Evolutionary conservation across 1,140 invertebrate species (phyloP).

Genomic region (Centruroides sculpturatus): DNA sequence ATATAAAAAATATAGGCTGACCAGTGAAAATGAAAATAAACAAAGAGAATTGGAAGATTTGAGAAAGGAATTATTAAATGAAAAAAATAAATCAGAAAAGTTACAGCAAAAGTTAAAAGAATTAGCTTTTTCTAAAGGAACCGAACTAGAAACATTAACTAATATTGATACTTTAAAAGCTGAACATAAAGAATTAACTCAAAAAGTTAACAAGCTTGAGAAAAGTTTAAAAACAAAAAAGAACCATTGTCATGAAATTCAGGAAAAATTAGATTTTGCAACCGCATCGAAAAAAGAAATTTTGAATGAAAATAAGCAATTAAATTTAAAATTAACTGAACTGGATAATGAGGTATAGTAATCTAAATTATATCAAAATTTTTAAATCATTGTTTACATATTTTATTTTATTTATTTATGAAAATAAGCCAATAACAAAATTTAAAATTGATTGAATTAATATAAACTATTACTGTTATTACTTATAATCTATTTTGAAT

Average conservation of each 20-base stretch:
- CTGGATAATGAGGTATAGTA: constrained; percentile 31
- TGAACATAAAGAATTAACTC: constrained; percentile 14
- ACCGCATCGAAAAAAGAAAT: constrained; percentile 32
- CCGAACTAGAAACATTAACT: background rate
- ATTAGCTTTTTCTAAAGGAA: background rate
- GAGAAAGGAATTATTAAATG: constrained; percentile 7
- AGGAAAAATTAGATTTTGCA: constrained; percentile 32
- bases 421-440: too few relatives aligned
- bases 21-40: constrained; percentile 26
- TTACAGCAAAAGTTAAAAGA: background rate
- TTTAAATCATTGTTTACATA: too few relatives aligned
- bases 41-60: constrained; percentile 18
- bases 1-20: constrained; percentile 9
- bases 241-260: too few relatives aligned
- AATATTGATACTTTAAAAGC: background rate
- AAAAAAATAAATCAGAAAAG: background rate
- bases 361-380: too few relatives aligned
- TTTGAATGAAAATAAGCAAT: constrained; percentile 35
- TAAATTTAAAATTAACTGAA: constrained; percentile 38
- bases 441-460: too few relatives aligned
- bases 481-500: too few relatives aligned
- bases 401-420: too few relatives aligned
- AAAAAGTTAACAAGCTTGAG: too few relatives aligned
- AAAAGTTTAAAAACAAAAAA: too few relatives aligned
- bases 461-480: too few relatives aligned